Evolutionary conservation across 2,113 vertebrate genomes (phyloP), one percentile per base, ranked within the genome.

Genomic region (Gorsachius goisagi): DNA sequence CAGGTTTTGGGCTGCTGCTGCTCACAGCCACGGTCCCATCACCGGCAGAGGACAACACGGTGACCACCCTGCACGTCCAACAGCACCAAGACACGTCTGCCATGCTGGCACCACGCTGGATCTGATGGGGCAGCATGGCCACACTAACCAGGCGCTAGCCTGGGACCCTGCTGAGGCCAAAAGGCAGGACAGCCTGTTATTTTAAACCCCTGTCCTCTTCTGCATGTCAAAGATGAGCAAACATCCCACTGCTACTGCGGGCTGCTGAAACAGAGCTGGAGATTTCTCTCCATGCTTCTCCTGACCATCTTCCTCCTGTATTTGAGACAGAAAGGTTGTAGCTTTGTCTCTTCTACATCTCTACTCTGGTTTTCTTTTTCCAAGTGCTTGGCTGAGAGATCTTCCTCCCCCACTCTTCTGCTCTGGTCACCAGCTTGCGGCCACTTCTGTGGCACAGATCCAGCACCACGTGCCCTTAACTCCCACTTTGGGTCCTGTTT

Each of bases 21-120:
- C 11, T 26, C 6, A 24, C 5, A 16, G 59, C 21, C 49, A 45
- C 0, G 0, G 27, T 44, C 52, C n/a, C 1, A 2, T 30, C 35
- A 7, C 47, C 0, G 1, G 32, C 12, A 41, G 26, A 28, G 66
- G 56, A 35, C 27, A 24, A 33, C 8, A 32, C 41, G 19, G 41
- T 44, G 41, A 44, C 41, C 7, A 7, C 20, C 35, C 45, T 3
- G 1, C 2, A 0, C 0, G 3, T 59, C 44, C 28, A 62, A 28
- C n/a, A 64, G 50, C 74, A 41, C 27, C 59, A 3, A 4, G 17
- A 32, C 44, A 28, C 0, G 0, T 3, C 56, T 52, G 60, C 39
- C 62, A 50, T 0, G 0, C 50, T 20, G 63, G 32, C 45, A 11
- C n/a, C 27, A 1, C 18, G 33, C 47, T 49, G 44, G 26, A 64